Conservation (phyloP, 2,113 vertebrate genomes). For the Gallinago undulata region DNA sequence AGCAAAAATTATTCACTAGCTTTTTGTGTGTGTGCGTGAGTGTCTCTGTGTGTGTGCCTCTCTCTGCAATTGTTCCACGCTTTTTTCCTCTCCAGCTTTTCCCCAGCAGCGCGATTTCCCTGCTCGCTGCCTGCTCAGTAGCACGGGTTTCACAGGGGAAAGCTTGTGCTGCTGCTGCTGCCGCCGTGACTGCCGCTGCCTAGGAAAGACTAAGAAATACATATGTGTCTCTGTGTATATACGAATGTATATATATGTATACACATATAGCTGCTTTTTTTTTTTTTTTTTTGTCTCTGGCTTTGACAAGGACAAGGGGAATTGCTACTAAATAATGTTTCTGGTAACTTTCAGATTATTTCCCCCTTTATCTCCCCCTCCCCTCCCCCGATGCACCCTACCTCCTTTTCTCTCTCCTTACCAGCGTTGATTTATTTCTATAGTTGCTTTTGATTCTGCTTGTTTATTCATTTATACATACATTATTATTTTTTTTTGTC, state of each 20-base stretch:
- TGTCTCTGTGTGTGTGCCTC: constrained; percentile 73
- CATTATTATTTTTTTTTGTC: neutral
- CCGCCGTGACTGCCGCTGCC: neutral
- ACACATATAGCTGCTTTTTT: constrained; percentile 66
- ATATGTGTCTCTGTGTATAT: constrained; percentile 61
- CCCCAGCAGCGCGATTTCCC: constrained; percentile 73
- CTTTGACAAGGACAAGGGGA: constrained; percentile 78
- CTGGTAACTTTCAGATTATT: constrained; percentile 89
- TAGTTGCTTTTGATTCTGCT: constrained; percentile 71
- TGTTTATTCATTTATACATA: constrained; percentile 54
- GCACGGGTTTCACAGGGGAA: constrained; percentile 81
- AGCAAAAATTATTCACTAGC: constrained; percentile 81
- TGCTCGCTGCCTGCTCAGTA: constrained; percentile 77
- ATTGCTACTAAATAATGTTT: constrained; percentile 86
- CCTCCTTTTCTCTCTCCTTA: constrained; percentile 34
- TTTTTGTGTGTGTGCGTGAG: constrained; percentile 76
- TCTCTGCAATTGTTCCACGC: constrained; percentile 82
- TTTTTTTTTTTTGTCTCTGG: constrained; percentile 71
- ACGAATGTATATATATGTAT: constrained; percentile 58
- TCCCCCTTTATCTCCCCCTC: constrained; percentile 28
- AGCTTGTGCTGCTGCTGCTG: constrained; percentile 41
- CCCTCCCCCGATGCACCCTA: constrained; percentile 24
- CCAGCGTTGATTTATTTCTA: constrained; percentile 55
- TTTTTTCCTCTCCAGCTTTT: constrained; percentile 78
- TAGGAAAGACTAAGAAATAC: constrained; percentile 17